These are phyloP conservation scores for Mormyrops boulengeri DNA, from an alignment of 2,797 vertebrate species.

Conservation along the genomic window DNA sequence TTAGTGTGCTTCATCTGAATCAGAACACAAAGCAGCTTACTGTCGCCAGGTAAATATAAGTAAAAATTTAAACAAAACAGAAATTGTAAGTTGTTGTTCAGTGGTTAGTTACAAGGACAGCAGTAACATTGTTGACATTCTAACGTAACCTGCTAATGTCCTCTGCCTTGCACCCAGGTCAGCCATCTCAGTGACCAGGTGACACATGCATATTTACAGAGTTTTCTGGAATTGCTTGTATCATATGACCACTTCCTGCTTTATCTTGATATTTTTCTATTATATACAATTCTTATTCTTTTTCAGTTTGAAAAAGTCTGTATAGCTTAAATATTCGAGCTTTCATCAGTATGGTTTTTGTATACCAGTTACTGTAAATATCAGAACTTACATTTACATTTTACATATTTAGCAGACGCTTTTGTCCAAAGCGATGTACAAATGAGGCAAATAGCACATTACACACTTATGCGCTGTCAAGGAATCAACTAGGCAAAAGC, in stretches of 20 bases:
- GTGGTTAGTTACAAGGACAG: not conserved
- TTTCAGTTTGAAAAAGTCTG: not conserved
- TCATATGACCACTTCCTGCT: not conserved
- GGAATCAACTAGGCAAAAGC: not conserved
- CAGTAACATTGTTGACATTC: not conserved
- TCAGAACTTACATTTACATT: not conserved
- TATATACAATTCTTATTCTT: not conserved
- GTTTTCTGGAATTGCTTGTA: not conserved
- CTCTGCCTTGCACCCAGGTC: not conserved
- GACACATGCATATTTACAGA: not conserved
- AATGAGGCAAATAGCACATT: not conserved
- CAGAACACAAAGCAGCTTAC: not conserved
- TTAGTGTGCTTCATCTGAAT: not conserved
- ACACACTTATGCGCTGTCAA: not conserved
- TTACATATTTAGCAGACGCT: not conserved
- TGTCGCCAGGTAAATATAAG: not conserved
- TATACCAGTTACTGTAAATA: not conserved
- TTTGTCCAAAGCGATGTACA: not conserved
- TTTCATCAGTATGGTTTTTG: not conserved
- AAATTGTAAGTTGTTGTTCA: not conserved
- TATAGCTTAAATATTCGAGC: not conserved
- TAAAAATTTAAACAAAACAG: not conserved
- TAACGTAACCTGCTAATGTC: not conserved
- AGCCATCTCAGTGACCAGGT: not conserved
- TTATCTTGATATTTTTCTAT: not conserved